Evolutionary conservation across 1,140 invertebrate genomes (phyloP).

Genomic region (Philotrypesis tridentata): DNA sequence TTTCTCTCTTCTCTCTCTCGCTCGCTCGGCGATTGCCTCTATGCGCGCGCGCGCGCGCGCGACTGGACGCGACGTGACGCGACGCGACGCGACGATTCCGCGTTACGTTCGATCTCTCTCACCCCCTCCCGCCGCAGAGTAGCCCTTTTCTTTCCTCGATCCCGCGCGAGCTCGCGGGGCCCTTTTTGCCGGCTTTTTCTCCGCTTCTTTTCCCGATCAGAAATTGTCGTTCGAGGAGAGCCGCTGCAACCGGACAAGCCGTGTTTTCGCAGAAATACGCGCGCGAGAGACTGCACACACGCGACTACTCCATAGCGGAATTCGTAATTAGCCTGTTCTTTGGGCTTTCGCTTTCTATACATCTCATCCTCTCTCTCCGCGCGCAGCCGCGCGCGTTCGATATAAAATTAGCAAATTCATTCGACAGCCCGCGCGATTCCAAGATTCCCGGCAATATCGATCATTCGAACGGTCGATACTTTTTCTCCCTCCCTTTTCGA

Average conservation of each 20-base stretch:
- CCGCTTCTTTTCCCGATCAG: slow-evolving; percentile 22
- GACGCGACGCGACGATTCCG: slow-evolving; percentile 3
- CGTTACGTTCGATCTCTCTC: slow-evolving; percentile 13
- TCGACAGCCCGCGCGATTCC: slow-evolving; percentile 55
- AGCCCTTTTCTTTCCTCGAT: slow-evolving; percentile 27
- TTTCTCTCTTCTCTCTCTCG: slow-evolving; percentile 19
- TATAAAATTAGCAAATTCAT: slow-evolving; percentile 72
- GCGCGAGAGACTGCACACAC: slow-evolving; percentile 16
- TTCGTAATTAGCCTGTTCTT: slow-evolving; percentile 66
- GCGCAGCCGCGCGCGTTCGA: no score
- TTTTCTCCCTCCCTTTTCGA: slow-evolving; percentile 53
- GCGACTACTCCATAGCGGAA: slow-evolving; percentile 58
- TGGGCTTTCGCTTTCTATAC: slow-evolving; percentile 51
- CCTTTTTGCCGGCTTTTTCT: slow-evolving; percentile 32
- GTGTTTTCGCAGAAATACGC: slow-evolving; percentile 57
- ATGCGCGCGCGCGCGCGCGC: no score
- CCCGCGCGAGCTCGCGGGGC: not conserved
- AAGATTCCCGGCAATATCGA: slow-evolving; percentile 68
- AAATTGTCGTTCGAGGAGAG: not conserved
- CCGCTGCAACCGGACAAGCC: not conserved
- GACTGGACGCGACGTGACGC: slow-evolving; percentile 35
- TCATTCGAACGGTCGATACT: slow-evolving; percentile 54
- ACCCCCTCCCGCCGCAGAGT: not conserved
- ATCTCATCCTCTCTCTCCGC: slow-evolving; percentile 12
- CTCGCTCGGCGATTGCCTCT: slow-evolving; percentile 1